Evolutionary conservation across 2,888 invertebrate genomes (phyloP).

Genomic region (Drosophila dives): DNA sequence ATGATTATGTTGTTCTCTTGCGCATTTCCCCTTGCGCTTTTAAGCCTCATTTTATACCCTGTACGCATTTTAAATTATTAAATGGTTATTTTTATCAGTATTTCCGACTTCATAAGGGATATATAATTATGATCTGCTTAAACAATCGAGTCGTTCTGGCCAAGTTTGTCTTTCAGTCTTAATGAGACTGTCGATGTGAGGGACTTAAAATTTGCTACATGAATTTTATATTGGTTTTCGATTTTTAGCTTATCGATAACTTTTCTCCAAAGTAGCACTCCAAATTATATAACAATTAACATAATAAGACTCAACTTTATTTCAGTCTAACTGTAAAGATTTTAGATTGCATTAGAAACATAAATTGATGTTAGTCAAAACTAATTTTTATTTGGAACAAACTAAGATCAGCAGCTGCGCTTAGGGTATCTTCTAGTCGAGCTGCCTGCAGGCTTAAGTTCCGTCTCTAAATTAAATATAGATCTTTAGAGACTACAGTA

Average conservation of each 20-base stretch:
- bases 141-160: background rate
- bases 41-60: constrained; percentile 48
- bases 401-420: background rate
- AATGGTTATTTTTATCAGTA: background rate
- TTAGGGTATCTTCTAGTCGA: background rate
- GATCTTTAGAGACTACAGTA: too few species aligned
- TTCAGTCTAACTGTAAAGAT: too few species aligned
- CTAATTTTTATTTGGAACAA: background rate
- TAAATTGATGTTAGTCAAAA: too few species aligned
- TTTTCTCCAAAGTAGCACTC: too few species aligned
- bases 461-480: too few species aligned
- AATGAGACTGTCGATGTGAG: background rate
- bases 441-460: background rate
- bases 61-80: too few species aligned
- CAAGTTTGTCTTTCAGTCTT: background rate
- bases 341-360: too few species aligned
- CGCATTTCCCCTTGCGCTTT: constrained; percentile 59
- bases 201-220: too few species aligned
- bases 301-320: too few species aligned
- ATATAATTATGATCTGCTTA: background rate
- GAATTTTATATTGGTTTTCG: too few species aligned
- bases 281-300: too few species aligned
- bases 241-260: too few species aligned
- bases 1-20: constrained; percentile 52
- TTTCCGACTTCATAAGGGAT: background rate